phyloP scores from a whole-genome alignment of 2,113 vertebrate genomes.

The Carassius gibelio region DNA sequence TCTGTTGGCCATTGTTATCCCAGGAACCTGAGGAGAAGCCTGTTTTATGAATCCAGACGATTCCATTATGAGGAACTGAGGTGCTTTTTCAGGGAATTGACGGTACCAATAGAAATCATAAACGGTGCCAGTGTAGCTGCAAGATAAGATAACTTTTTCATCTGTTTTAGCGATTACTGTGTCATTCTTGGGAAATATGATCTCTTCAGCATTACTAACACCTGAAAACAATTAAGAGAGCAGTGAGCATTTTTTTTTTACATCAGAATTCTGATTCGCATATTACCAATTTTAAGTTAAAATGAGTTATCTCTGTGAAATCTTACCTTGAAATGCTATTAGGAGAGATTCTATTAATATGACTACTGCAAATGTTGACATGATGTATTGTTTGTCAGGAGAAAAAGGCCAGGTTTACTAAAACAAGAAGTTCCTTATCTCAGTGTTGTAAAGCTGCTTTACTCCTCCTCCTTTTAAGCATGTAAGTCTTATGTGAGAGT shows the following conservation, averaged over 20 bases:
- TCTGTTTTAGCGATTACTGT: slow-evolving; percentile 4
- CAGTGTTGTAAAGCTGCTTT: background rate
- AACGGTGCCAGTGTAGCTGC: background rate
- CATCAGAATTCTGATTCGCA: background rate
- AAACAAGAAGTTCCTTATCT: background rate
- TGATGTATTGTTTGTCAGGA: background rate
- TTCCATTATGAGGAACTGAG: slow-evolving; percentile 22
- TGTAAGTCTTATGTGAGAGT: background rate
- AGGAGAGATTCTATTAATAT: background rate
- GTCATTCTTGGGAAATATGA: background rate
- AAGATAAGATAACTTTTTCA: background rate
- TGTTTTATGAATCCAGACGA: background rate
- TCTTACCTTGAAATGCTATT: background rate
- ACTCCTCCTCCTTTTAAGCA: background rate
- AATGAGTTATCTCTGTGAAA: background rate
- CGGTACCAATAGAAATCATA: slow-evolving; percentile 3
- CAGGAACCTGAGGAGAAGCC: background rate
- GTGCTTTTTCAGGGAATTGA: background rate
- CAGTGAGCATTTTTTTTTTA: background rate
- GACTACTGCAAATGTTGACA: background rate
- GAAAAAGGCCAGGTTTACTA: background rate
- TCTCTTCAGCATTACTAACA: background rate
- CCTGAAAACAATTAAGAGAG: background rate
- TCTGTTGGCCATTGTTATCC: background rate
- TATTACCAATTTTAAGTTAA: background rate